These are phyloP conservation scores for Helobdella robusta DNA, from an alignment of 2,888 invertebrate species.

Conservation along the genomic window DNA sequence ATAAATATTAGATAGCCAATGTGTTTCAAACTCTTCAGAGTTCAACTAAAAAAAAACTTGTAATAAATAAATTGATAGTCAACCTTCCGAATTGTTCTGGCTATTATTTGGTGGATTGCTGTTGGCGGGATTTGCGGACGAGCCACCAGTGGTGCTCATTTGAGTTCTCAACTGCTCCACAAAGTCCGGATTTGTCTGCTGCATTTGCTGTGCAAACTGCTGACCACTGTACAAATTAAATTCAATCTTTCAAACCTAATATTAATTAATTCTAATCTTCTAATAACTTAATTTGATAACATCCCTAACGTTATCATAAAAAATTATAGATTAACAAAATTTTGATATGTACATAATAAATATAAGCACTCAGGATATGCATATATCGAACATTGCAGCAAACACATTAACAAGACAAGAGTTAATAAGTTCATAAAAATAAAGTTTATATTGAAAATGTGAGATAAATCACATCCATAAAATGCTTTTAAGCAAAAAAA, in stretches of 20 bases:
- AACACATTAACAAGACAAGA: not conserved
- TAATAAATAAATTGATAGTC: too few species aligned
- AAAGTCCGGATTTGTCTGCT: slow-evolving; percentile 69
- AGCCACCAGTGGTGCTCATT: slow-evolving; percentile 43
- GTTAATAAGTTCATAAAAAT: not conserved
- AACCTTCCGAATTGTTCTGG: too few species aligned
- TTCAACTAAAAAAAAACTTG: too few species aligned
- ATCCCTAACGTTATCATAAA: not conserved
- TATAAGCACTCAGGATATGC: not conserved
- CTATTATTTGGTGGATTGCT: too few species aligned
- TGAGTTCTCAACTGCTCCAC: slow-evolving; percentile 65
- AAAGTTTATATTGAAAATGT: too few species aligned
- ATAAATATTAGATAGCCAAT: too few species aligned
- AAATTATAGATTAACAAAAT: not conserved
- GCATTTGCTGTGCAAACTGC: slow-evolving; percentile 71
- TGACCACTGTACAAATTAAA: slow-evolving; percentile 58
- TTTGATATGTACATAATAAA: not conserved
- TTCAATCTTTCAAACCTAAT: not conserved
- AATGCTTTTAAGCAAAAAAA: too few species aligned
- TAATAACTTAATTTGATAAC: not conserved
- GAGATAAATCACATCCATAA: too few species aligned
- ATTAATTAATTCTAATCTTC: not conserved
- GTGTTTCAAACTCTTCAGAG: too few species aligned
- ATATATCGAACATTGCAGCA: not conserved
- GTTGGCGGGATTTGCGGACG: not conserved